These are phyloP conservation scores for Charadrius vociferus DNA, from an alignment of 2,113 vertebrate species.

Conservation along the genomic window DNA sequence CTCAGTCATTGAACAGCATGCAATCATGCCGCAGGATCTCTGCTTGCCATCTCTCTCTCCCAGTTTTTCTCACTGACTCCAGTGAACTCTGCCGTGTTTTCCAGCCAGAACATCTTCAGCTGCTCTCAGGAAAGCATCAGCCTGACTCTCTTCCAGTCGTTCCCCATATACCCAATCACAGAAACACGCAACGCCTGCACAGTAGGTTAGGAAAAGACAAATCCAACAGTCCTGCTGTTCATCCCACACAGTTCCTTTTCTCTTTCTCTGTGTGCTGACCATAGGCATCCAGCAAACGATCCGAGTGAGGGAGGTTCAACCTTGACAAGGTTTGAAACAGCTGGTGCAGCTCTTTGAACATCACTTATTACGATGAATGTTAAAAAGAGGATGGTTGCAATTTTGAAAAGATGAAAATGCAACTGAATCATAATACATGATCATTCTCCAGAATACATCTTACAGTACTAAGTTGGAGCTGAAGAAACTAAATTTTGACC, in stretches of 20 bases:
- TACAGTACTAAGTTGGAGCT: background rate
- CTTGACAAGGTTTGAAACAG: background rate
- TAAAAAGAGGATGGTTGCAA: background rate
- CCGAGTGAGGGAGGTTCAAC: background rate
- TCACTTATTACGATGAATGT: background rate
- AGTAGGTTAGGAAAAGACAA: background rate
- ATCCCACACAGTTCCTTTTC: background rate
- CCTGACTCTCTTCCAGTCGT: background rate
- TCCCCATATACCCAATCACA: background rate
- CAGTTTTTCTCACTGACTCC: background rate
- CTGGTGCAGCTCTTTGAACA: background rate
- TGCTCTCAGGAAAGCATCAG: background rate
- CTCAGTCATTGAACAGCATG: accelerated
- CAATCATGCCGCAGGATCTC: background rate
- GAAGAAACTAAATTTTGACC: background rate
- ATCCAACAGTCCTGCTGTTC: background rate
- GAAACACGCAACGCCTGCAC: background rate
- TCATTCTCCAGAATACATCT: background rate
- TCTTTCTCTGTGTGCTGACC: background rate
- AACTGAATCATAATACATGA: background rate
- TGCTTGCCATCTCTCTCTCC: background rate
- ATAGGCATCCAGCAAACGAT: background rate
- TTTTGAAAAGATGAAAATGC: background rate
- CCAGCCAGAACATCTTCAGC: background rate
- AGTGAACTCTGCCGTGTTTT: background rate